Base-by-base conservation (phyloP, 2,888 invertebrate genomes). In the Trissolcus japonicus region DNA sequence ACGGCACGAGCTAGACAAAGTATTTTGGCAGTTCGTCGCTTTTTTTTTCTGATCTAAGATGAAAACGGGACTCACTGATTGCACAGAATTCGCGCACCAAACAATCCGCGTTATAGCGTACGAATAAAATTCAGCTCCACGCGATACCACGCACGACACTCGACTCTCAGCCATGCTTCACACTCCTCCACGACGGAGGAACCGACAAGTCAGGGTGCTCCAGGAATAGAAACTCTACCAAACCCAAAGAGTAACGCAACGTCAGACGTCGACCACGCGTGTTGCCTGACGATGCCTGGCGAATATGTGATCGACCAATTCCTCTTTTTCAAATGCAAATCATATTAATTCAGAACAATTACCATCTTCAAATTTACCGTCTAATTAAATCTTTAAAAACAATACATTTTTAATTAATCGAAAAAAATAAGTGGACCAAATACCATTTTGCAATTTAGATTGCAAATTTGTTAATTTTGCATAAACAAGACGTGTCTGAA, bases 171-270 rank as follows among this genome's bases (percentile, higher is more conserved):
- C 79, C 80, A 82, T 72, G 78, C 82, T 83, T 80, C 80, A 76
- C 81, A 81, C 86, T 83, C 83, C 86, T 83, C 84, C 84, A 81
- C 81, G 80, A 67, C 83, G 82, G 82, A 84, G 84, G 82, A 83
- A 83, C 82, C 81, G 85, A 82, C 85, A 85, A 86, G 86, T 86
- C 85, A 84, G 85, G 81, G 82, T 83, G 86, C 86, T 88, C 88
- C 88, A 89, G 88, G 88, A 89, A 89, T 89, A 89, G 88, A 88
- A 84, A 85, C 85, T 35, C 35, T 80, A 84, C 85, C 76, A 78
- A 85, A 83, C 80, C 75, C 81, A 75, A 79, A 77, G 80, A 80
- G 81, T 79, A 80, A 81, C 80, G 82, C 79, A 81, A 83, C 82
- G 79, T 79, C 78, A 79, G 78, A 72, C 80, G 80, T 75, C 75